Evolutionary conservation across 1,140 invertebrate genomes (phyloP).

Genomic region (Solenopsis invicta): DNA sequence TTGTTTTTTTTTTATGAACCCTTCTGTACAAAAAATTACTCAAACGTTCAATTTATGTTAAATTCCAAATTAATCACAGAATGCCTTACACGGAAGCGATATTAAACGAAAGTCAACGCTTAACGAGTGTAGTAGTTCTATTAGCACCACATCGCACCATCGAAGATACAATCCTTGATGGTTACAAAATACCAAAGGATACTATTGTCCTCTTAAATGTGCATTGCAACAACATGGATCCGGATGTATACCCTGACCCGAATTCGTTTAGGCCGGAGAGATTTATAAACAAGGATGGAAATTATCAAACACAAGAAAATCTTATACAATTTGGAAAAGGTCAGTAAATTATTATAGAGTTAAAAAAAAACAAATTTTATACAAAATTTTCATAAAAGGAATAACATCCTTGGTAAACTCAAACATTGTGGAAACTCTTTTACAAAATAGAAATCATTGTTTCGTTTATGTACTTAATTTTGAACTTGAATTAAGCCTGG

Average conservation of each 20-base stretch:
- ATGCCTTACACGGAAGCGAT: constrained; percentile 90
- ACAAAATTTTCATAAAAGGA: background rate
- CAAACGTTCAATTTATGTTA: background rate
- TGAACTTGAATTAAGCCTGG: background rate
- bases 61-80: constrained; percentile 79
- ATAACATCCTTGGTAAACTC: background rate
- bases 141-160: constrained; percentile 90
- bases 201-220: constrained; percentile 89
- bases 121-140: constrained; percentile 89
- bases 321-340: constrained; percentile 91
- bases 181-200: constrained; percentile 90
- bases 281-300: constrained; percentile 86
- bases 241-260: constrained; percentile 90
- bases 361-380: background rate
- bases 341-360: constrained; percentile 73
- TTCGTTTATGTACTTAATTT: background rate
- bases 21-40: background rate
- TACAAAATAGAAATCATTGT: background rate
- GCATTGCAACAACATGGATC: constrained; percentile 90
- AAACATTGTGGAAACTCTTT: constrained; percentile 8
- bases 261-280: constrained; percentile 92
- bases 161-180: constrained; percentile 88
- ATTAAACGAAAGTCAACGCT: constrained; percentile 89
- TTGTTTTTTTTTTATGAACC: background rate
- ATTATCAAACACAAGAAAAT: constrained; percentile 84